These are phyloP conservation scores for Nasonia vitripennis DNA, from an alignment of 1,140 invertebrate species.

Conservation along the genomic window DNA sequence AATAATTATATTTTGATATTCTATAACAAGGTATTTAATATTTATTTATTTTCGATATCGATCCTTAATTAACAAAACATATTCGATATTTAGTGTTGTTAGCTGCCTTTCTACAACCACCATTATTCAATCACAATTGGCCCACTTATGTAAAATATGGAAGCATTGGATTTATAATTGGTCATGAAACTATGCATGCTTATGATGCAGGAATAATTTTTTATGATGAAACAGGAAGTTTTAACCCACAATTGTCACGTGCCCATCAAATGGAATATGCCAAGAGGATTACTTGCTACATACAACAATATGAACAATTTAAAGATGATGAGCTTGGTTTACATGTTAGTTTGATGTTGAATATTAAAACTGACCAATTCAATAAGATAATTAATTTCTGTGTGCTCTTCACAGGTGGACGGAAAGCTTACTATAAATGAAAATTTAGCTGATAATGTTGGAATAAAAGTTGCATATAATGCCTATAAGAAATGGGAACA, in stretches of 20 bases:
- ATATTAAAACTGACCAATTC: not conserved
- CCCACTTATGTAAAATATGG: constrained; percentile 71
- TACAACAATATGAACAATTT: constrained; percentile 59
- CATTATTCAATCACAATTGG: not conserved
- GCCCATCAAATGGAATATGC: constrained; percentile 59
- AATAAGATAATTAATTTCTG: not conserved
- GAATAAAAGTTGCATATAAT: not conserved
- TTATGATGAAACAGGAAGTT: constrained; percentile 64
- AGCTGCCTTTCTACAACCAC: not conserved
- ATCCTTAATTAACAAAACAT: not conserved
- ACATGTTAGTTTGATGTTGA: constrained; percentile 33
- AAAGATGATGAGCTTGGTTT: constrained; percentile 31
- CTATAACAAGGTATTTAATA: not conserved
- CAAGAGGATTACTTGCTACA: constrained; percentile 60
- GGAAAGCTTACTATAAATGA: not conserved
- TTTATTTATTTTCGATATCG: not conserved
- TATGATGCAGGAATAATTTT: constrained; percentile 73
- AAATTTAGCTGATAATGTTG: constrained; percentile 42
- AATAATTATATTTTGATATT: not conserved
- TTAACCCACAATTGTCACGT: constrained; percentile 62
- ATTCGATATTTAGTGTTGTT: not conserved
- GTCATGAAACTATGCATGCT: constrained; percentile 79
- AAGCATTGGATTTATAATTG: constrained; percentile 77
- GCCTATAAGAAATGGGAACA: constrained; percentile 25
- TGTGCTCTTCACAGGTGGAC: not conserved